phyloP scores from a whole-genome alignment of 2,888 invertebrate species.

The Erebia aethiops region DNA sequence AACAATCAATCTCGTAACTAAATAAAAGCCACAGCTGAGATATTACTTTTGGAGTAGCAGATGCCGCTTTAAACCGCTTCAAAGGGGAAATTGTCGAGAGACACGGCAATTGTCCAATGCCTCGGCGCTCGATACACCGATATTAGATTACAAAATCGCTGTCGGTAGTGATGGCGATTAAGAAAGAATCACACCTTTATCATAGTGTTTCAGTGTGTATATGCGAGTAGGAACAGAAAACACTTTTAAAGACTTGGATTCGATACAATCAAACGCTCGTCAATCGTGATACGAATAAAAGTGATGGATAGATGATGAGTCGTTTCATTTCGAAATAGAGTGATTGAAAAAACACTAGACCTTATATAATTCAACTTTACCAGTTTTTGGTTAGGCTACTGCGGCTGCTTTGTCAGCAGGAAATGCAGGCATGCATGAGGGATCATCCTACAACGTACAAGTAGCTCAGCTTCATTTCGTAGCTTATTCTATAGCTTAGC shows the following conservation, averaged over 20 bases:
- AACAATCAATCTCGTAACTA: slow-evolving; percentile 19
- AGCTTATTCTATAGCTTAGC: background rate
- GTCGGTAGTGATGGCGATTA: slow-evolving; percentile 17
- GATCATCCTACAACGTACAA: background rate
- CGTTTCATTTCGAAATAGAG: background rate
- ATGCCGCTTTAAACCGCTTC: slow-evolving; percentile 51
- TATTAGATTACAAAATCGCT: slow-evolving; percentile 47
- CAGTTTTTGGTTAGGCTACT: background rate
- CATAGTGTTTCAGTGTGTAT: background rate
- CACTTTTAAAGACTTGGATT: slow-evolving; percentile 5
- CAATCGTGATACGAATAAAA: background rate
- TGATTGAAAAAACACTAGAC: background rate
- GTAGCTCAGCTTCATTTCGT: background rate
- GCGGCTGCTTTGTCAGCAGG: background rate
- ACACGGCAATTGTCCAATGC: slow-evolving; percentile 42
- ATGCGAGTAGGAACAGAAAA: background rate
- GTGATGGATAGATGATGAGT: slow-evolving; percentile 15
- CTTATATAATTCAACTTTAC: background rate
- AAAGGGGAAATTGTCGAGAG: slow-evolving; percentile 47
- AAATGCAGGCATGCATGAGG: background rate
- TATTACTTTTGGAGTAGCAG: slow-evolving; percentile 49
- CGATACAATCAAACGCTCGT: slow-evolving; percentile 9
- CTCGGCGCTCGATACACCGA: slow-evolving; percentile 46
- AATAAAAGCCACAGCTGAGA: slow-evolving; percentile 46
- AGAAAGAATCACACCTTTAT: slow-evolving; percentile 3